Evolutionary conservation across 1,140 invertebrate genomes (phyloP), one percentile per base, ranked within the genome.

Genomic region (Pissodes strobi): DNA sequence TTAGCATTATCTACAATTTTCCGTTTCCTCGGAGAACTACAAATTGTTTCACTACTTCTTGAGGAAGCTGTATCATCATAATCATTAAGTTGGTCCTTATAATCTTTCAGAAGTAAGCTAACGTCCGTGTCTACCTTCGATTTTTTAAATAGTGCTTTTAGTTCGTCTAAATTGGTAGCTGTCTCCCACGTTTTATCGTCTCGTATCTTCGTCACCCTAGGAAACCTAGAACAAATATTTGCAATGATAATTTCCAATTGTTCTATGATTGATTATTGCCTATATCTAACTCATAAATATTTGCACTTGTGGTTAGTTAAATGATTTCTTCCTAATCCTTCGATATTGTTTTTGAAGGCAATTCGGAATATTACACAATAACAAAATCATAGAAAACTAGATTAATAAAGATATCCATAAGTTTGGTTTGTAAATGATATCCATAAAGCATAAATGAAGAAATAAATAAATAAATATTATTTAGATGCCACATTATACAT

Each of bases 121-220:
- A 88, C 82, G 73, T 90, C 87, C 0, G 85, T 84, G 60, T 85
- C 84, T 66, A 87, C 83, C 71, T 88, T 86, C 0, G 87, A 90
- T n/a, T 83, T 86, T 43, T 84, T 79, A 70, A 84, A 90, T 3
- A 91, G 76, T 41, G 77, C 70, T 63, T 85, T 82, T 1, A 97
- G 78, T 75, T 94, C 87, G 34, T 86, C 79, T 23, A 96, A 78
- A 75, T 84, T 87, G 0, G 93, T 97, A 0, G 94, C 93, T 0
- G 87, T 86, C 70, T 91, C 78, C 86, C 92, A 94, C 49, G 84
- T 80, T 81, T 97, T 97, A 74, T 97, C 94, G 67, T 86, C 78
- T 41, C 94, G 83, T 56, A 94, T 87, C 67, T 86, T 86, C 1
- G 92, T 92, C 0, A 97, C 89, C 64, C 95, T 82, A 2, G 95